Evolutionary conservation across 2,888 invertebrate genomes (phyloP).

Genomic region (Brenthis hecate): DNA sequence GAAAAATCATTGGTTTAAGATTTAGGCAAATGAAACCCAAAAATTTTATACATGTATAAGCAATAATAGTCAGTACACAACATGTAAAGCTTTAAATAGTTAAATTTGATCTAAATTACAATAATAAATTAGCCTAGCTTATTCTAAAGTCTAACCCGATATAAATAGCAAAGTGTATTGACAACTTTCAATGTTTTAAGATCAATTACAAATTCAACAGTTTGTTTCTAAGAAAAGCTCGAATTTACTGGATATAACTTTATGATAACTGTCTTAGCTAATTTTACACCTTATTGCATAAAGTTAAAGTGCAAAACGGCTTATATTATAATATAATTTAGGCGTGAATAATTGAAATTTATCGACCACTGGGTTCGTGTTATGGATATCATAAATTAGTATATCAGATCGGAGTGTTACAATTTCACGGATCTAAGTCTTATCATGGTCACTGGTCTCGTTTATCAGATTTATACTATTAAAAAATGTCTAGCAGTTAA

Average conservation of each 20-base stretch:
- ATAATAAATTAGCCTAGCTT: not conserved
- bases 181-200: slow-evolving; percentile 9
- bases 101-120: not conserved
- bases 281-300: slow-evolving; percentile 6
- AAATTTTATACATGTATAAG: no score
- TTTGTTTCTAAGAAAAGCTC: slow-evolving; percentile 2
- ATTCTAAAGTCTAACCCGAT: not conserved
- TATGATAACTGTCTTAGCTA: not conserved
- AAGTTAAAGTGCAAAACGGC: slow-evolving; percentile 4
- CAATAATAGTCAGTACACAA: no score
- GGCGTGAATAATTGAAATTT: slow-evolving; percentile 28
- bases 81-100: no score
- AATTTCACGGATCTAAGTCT: slow-evolving; percentile 28
- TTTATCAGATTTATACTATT: slow-evolving; percentile 7
- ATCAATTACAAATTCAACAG: slow-evolving; percentile 1
- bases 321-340: not conserved
- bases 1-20: no score
- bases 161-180: not conserved
- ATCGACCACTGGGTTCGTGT: slow-evolving; percentile 11
- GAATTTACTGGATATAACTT: not conserved
- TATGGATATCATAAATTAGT: slow-evolving; percentile 26
- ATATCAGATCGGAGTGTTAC: slow-evolving; percentile 26
- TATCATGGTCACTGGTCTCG: not conserved
- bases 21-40: no score
- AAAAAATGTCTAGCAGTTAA: not conserved